Evolutionary conservation across 1,140 invertebrate species (phyloP).

Genomic region (Rhagoletis pomonella): DNA sequence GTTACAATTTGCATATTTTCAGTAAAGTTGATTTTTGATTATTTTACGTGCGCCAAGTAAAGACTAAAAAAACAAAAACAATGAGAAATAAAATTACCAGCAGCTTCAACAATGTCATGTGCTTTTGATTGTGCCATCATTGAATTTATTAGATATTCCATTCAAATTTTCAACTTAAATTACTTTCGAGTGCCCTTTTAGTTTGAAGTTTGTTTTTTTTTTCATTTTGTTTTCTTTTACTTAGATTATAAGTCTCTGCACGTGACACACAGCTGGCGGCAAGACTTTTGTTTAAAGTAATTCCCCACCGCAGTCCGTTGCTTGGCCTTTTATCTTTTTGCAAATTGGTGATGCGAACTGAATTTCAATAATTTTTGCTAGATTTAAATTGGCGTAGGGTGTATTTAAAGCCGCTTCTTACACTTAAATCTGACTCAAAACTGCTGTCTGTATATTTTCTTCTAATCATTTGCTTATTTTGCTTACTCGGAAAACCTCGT

Average conservation of each 20-base stretch:
- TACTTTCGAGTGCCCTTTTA: not conserved
- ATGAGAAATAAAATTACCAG: not conserved
- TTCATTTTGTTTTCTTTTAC: not conserved
- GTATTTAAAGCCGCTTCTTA: no score
- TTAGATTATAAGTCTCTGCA: not conserved
- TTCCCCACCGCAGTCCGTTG: not conserved
- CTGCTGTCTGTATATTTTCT: no score
- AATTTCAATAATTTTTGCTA: not conserved
- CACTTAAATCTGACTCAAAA: no score
- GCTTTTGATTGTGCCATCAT: no score
- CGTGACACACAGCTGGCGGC: not conserved
- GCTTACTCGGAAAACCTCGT: no score
- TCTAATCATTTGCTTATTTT: no score
- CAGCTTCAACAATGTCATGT: not conserved
- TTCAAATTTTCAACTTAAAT: no score
- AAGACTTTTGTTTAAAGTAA: not conserved
- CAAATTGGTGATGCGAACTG: not conserved
- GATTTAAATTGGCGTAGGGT: no score
- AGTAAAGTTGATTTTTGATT: constrained; percentile 49
- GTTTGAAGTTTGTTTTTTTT: not conserved
- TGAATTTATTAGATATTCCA: no score
- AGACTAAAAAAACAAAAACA: not conserved
- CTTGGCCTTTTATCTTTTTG: not conserved
- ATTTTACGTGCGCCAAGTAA: constrained; percentile 2
- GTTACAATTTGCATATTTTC: constrained; percentile 43